A percentile compares a stretch with the other conserved stretches of the same genome.
These are phyloP conservation scores for Chelmon rostratus DNA, from an alignment of 2,797 vertebrate species.

Conservation along the genomic window DNA sequence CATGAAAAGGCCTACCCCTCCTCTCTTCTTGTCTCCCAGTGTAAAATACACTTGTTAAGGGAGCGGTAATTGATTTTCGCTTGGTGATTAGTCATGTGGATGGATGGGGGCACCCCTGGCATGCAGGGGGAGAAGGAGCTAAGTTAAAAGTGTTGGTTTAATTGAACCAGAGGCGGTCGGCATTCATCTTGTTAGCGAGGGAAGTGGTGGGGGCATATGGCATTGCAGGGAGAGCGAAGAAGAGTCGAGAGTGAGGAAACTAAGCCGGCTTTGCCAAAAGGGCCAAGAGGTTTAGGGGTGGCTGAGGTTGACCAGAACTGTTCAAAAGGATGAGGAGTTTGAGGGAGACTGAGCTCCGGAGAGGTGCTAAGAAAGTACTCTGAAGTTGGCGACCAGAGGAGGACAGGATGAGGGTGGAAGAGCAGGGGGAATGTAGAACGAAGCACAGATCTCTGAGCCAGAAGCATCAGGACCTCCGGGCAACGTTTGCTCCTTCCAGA, in stretches of 20 bases:
- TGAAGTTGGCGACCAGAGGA: conserved; percentile 34
- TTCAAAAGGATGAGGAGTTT: conserved; percentile 44
- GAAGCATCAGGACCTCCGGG: conserved; percentile 26
- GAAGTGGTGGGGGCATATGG: background rate
- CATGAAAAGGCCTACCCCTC: conserved; percentile 24
- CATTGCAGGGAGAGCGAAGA: conserved; percentile 7
- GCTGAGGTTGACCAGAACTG: conserved; percentile 27
- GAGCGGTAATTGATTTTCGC: conserved; percentile 78
- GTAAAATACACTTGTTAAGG: conserved; percentile 70
- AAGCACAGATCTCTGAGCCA: conserved; percentile 45
- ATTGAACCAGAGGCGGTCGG: conserved; percentile 66
- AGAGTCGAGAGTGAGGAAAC: conserved; percentile 14
- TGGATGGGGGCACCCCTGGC: conserved; percentile 58
- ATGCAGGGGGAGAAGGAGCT: conserved; percentile 46
- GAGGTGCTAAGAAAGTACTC: conserved; percentile 26
- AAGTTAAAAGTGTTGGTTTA: conserved; percentile 74
- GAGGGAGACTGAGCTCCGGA: conserved; percentile 24
- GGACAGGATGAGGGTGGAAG: conserved; percentile 7
- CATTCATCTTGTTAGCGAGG: conserved; percentile 60
- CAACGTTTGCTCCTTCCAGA: conserved; percentile 36
- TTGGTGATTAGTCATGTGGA: conserved; percentile 71
- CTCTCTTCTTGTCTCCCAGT: conserved; percentile 31
- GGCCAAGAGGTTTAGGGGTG: conserved; percentile 21
- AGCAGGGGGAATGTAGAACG: conserved; percentile 48
- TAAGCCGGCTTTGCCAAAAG: conserved; percentile 30